Conservation (phyloP, 2,113 vertebrate species). For the Gymnarchus niloticus region DNA sequence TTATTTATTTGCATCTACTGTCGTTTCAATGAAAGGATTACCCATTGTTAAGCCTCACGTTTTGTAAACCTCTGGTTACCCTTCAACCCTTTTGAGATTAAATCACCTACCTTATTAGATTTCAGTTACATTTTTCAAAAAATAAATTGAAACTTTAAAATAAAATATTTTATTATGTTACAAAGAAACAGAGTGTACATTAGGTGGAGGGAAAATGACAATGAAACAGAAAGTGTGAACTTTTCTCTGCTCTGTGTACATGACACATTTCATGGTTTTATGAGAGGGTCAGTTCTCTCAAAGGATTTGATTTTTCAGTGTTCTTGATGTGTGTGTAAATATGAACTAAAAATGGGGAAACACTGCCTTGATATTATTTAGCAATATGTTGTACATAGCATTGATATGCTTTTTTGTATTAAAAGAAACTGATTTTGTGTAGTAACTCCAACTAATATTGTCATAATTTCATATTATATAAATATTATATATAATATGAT, state of each 20-base stretch:
- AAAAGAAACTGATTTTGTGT: conserved; percentile 75
- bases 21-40: not conserved
- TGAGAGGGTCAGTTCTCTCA: conserved; percentile 44
- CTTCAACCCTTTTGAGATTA: not conserved
- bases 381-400: conserved; percentile 98
- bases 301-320: conserved; percentile 26
- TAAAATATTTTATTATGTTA: conserved; percentile 4
- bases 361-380: conserved; percentile 98
- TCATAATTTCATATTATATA: conserved; percentile 58
- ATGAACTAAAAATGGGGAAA: conserved; percentile 78
- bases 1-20: not conserved
- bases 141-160: not conserved
- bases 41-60: not conserved
- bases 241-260: conserved; percentile 1
- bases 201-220: not conserved
- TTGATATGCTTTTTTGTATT: conserved; percentile 90
- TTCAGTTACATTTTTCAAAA: not conserved
- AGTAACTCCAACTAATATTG: conserved; percentile 74
- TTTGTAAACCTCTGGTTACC: not conserved
- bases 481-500: conserved; percentile 25
- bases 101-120: not conserved
- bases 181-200: not conserved
- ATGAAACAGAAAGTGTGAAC: conserved; percentile 1
- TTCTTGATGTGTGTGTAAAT: conserved; percentile 76
- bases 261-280: conserved; percentile 28